phyloP scores from a whole-genome alignment of 1,140 invertebrate species.

The Caenorhabditis latens region DNA sequence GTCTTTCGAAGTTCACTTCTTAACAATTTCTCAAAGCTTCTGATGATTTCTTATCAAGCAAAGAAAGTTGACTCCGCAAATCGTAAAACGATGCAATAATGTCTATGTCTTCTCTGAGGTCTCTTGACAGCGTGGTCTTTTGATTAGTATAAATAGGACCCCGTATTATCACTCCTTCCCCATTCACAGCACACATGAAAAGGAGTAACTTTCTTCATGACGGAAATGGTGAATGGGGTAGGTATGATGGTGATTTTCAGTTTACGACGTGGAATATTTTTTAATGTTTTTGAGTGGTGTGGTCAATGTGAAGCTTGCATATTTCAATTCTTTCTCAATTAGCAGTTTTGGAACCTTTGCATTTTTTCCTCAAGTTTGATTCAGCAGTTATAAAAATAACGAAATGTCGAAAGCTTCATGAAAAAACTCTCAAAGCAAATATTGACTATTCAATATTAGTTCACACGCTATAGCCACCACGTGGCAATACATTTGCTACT shows the following conservation, averaged over 20 bases:
- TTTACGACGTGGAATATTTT: too few relatives aligned
- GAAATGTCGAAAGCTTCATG: background rate
- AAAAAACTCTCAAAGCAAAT: background rate
- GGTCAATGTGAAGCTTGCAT: too few relatives aligned
- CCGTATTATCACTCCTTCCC: slow-evolving; percentile 9
- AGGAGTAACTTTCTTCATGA: background rate
- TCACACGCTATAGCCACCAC: background rate
- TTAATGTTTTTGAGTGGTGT: too few relatives aligned
- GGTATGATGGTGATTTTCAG: background rate
- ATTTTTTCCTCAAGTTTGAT: too few relatives aligned
- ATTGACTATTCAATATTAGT: slow-evolving; percentile 32
- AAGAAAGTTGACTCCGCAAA: background rate
- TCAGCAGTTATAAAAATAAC: too few relatives aligned
- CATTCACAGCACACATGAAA: slow-evolving; percentile 20
- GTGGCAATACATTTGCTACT: background rate
- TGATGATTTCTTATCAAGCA: background rate
- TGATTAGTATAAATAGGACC: background rate
- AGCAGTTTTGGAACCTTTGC: too few relatives aligned
- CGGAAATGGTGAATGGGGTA: background rate
- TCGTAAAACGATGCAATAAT: slow-evolving; percentile 13
- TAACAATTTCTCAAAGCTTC: background rate
- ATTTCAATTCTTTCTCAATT: too few relatives aligned
- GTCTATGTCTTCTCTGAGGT: background rate
- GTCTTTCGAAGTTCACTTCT: background rate
- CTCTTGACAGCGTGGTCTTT: background rate